Evolutionary conservation across 2,888 invertebrate species (phyloP).

Genomic region (Agonopterix heracliana): DNA sequence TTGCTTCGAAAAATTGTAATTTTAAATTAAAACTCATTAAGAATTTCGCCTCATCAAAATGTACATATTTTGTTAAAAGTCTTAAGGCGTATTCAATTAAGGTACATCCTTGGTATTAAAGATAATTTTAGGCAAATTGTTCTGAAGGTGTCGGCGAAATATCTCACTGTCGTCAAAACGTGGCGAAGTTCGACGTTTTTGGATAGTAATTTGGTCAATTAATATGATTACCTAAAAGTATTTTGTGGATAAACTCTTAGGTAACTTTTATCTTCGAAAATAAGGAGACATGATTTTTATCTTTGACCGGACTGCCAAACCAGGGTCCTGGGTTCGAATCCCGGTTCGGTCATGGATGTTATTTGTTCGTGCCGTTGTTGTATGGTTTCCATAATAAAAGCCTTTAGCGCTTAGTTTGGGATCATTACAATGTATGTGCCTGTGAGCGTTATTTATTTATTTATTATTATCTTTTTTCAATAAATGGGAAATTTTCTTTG

Average conservation of each 20-base stretch:
- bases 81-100: slow-evolving; percentile 44
- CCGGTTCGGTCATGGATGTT: no score
- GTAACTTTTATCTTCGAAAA: no score
- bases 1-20: slow-evolving; percentile 37
- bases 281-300: no score
- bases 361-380: no score
- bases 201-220: slow-evolving; percentile 22
- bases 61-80: slow-evolving; percentile 35
- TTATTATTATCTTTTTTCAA: no score
- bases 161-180: slow-evolving; percentile 25
- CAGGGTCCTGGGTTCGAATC: no score
- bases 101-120: slow-evolving; percentile 47
- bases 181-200: slow-evolving; percentile 11
- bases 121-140: slow-evolving; percentile 53
- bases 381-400: no score
- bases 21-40: slow-evolving; percentile 53
- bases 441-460: no score
- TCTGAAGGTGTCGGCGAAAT: slow-evolving; percentile 33
- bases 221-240: slow-evolving; percentile 15
- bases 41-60: slow-evolving; percentile 49
- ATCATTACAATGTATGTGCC: no score
- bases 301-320: no score
- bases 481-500: no score
- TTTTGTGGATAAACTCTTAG: background rate
- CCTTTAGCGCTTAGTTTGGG: no score